Conservation (phyloP, 2,888 invertebrate species). For the Cephus spinipes region DNA sequence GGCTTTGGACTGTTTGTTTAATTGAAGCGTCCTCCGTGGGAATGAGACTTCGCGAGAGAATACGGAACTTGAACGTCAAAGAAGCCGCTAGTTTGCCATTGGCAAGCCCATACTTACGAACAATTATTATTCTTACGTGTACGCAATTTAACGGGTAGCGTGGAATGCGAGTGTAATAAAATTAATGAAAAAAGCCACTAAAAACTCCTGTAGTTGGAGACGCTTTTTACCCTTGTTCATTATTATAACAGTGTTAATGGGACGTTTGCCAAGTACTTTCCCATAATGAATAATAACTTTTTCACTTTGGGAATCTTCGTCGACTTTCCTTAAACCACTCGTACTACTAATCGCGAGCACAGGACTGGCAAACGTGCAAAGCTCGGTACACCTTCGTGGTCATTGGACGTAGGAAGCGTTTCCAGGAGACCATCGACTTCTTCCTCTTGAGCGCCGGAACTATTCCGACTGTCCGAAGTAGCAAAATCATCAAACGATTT, state of each 20-base stretch:
- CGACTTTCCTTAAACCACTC: not conserved
- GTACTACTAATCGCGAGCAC: not conserved
- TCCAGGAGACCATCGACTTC: not conserved
- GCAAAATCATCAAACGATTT: not conserved
- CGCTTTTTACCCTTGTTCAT: not conserved
- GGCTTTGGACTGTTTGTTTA: constrained; percentile 45
- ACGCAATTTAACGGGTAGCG: constrained; percentile 39
- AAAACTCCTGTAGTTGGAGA: not conserved
- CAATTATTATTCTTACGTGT: constrained; percentile 52
- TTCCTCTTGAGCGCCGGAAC: not conserved
- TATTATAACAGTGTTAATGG: not conserved
- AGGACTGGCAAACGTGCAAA: not conserved
- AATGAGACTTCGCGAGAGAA: constrained; percentile 21
- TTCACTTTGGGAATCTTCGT: not conserved
- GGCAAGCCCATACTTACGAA: constrained; percentile 46
- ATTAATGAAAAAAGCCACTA: not conserved
- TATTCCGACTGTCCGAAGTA: not conserved
- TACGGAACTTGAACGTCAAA: constrained; percentile 39
- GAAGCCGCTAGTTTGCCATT: constrained; percentile 47
- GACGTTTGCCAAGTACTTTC: not conserved
- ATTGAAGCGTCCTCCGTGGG: constrained; percentile 39
- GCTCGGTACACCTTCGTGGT: not conserved
- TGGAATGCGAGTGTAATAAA: not conserved
- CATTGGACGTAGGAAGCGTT: not conserved
- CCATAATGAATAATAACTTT: not conserved